These are phyloP conservation scores for Sarcoramphus papa DNA, from an alignment of 2,797 vertebrate species.

Conservation along the genomic window DNA sequence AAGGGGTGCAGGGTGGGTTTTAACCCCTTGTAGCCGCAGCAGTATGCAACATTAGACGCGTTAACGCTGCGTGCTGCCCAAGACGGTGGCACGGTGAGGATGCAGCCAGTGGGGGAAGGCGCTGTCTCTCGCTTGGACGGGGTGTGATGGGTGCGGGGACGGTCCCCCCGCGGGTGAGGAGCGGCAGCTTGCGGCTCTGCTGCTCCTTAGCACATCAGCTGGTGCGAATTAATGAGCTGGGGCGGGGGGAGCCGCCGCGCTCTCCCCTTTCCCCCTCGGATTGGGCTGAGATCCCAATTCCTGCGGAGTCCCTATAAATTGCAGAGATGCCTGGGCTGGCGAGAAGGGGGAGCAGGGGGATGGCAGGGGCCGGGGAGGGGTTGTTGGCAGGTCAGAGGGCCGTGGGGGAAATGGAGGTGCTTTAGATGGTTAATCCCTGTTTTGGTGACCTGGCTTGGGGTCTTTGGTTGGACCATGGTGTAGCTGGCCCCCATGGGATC, in stretches of 20 bases:
- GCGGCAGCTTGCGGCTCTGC: neutral
- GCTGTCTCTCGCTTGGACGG: neutral
- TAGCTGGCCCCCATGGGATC: neutral
- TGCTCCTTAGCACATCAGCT: neutral
- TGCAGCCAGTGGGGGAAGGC: neutral
- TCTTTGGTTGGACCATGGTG: neutral
- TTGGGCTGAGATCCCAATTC: neutral
- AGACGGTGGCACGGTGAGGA: accelerated
- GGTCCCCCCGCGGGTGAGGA: neutral
- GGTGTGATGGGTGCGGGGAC: neutral
- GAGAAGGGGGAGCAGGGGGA: neutral
- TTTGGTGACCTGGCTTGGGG: neutral
- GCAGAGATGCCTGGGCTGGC: neutral
- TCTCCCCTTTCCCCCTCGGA: neutral
- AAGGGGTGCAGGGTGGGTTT: neutral
- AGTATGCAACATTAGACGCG: accelerated
- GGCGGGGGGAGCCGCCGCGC: accelerated
- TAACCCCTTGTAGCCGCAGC: neutral
- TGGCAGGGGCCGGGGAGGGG: too few species aligned
- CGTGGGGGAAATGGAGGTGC: neutral
- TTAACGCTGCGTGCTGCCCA: accelerated
- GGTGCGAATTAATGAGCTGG: neutral
- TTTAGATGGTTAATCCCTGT: neutral
- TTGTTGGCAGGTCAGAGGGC: neutral
- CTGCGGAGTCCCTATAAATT: neutral